Evolutionary conservation across 2,113 vertebrate genomes (phyloP), one percentile per base, ranked within the genome.

Genomic region (Mus pahari): DNA sequence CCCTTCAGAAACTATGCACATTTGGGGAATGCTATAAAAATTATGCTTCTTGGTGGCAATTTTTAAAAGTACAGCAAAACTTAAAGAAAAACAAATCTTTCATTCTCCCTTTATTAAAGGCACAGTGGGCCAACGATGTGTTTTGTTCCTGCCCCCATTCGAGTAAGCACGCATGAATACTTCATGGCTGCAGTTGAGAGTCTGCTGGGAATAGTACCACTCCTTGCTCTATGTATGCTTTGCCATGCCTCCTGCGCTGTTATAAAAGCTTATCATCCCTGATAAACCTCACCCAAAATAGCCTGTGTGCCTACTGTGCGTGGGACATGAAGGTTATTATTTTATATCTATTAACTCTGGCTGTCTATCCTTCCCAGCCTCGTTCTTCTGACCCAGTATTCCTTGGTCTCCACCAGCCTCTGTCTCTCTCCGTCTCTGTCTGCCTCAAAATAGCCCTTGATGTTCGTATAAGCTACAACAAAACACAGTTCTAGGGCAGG

Each of bases 51-150:
- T 93, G 20, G 13, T 64, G 86, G 93, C 92, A 96, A 86, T 91
- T 91, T 91, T 96, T 78, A 66, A 84, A 97, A 94, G 74, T 84
- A 64, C 68, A 89, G 36, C 94, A 95, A 95, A 95, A 6, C 77
- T 94, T 94, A 82, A 96, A 71, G 75, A 93, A 97, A 75, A 97
- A 77, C 88, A 96, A 96, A 86, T 87, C 45, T 42, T 89, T 78
- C 39, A 78, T 94, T 77, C 14, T 26, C 92, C 22, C 86, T 48
- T 81, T 93, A 68, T 92, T 48, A 36, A 53, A 60, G 39, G 3
- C 87, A 95, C 93, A 55, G 58, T 48, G 82, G 31, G 64, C 62
- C 8, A 0, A 28, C 11, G 62, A 90, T 84, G 2, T 66, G 74
- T 58, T 92, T 77, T 92, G 53, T 87, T 79, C n/a, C 95, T 92